Conservation (phyloP, 2,888 invertebrate genomes). For the Leptinotarsa juncta region DNA sequence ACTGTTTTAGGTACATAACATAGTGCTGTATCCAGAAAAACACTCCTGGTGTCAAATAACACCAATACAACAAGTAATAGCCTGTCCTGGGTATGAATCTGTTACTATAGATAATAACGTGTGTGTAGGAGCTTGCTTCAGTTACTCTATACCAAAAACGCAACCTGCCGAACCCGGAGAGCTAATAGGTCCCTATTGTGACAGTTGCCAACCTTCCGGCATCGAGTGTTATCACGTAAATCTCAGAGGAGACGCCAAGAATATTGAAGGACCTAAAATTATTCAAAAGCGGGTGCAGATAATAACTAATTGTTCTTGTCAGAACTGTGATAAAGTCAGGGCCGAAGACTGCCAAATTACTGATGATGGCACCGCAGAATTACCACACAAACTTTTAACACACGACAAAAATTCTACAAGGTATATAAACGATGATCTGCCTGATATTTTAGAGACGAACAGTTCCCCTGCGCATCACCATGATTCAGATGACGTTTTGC, state of each 20-base stretch:
- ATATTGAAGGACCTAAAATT: slow-evolving; percentile 67
- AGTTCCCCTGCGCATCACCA: slow-evolving; percentile 57
- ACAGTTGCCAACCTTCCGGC: slow-evolving; percentile 75
- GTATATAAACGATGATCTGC: slow-evolving; percentile 55
- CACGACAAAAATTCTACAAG: slow-evolving; percentile 53
- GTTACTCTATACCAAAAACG: slow-evolving; percentile 76
- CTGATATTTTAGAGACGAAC: slow-evolving; percentile 58
- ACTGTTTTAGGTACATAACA: slow-evolving; percentile 73
- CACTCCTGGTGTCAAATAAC: slow-evolving; percentile 79
- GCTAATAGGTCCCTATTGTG: slow-evolving; percentile 74
- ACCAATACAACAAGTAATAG: slow-evolving; percentile 76
- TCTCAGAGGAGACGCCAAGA: slow-evolving; percentile 69
- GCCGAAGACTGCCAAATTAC: slow-evolving; percentile 65
- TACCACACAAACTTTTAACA: slow-evolving; percentile 62
- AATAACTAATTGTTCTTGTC: slow-evolving; percentile 76
- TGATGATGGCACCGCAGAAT: slow-evolving; percentile 66
- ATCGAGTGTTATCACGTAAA: slow-evolving; percentile 76
- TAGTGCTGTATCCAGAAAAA: slow-evolving; percentile 76
- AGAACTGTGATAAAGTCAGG: slow-evolving; percentile 69
- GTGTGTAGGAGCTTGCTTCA: slow-evolving; percentile 79
- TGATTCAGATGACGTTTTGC: slow-evolving; percentile 51
- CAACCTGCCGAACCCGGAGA: slow-evolving; percentile 77
- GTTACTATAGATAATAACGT: slow-evolving; percentile 77
- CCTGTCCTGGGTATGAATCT: slow-evolving; percentile 74
- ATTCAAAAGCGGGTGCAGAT: slow-evolving; percentile 74